Evolutionary conservation across 2,888 invertebrate genomes (phyloP).

Genomic region (Sericinus montela): DNA sequence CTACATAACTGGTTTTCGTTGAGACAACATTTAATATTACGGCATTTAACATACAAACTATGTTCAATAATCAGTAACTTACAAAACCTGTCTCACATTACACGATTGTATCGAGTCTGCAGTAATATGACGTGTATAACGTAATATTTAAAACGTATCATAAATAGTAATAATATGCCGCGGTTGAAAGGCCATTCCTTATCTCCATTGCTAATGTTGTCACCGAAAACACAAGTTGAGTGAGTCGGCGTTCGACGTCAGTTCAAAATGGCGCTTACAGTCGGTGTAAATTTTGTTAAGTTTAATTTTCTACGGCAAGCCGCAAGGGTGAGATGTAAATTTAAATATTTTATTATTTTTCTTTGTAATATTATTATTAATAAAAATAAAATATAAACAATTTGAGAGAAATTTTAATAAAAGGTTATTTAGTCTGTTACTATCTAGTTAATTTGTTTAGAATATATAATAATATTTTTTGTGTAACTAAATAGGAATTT

Average conservation of each 20-base stretch:
- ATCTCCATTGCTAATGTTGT: conserved; percentile 57
- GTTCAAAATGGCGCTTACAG: conserved; percentile 58
- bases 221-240: conserved; percentile 30
- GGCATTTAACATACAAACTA: too few relatives aligned
- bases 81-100: neutral
- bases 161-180: conserved; percentile 13
- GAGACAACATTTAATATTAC: too few relatives aligned
- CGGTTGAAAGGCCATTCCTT: conserved; percentile 38
- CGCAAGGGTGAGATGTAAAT: conserved; percentile 44
- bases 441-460: too few relatives aligned
- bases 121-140: neutral
- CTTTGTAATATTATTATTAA: too few relatives aligned
- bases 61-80: neutral
- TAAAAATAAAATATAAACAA: too few relatives aligned
- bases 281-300: conserved; percentile 50
- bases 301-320: conserved; percentile 40
- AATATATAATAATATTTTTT: too few relatives aligned
- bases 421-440: too few relatives aligned
- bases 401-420: too few relatives aligned
- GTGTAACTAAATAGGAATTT: too few relatives aligned
- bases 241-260: conserved; percentile 23
- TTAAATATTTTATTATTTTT: neutral
- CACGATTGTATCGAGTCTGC: neutral
- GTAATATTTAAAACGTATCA: conserved; percentile 10
- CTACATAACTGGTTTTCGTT: too few relatives aligned